Conservation (phyloP, 2,888 invertebrate genomes). For the Tinea trinotella region DNA sequence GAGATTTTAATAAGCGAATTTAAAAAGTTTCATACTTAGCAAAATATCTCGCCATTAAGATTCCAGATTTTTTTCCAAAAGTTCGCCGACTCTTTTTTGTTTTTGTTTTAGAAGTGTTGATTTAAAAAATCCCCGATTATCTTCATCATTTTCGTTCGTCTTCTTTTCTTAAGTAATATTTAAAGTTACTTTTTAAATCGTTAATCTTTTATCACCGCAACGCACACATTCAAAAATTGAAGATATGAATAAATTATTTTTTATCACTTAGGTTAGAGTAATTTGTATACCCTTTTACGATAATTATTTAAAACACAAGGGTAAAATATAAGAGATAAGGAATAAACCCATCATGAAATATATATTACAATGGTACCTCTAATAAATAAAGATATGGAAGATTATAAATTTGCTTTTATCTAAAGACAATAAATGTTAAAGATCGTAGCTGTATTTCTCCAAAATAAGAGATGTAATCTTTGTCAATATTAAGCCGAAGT, state of each 20-base stretch:
- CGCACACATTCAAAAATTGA: no score
- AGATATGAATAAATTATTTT: not conserved
- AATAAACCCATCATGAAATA: not conserved
- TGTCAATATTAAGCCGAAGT: no score
- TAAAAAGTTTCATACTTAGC: conserved; percentile 20
- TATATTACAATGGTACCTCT: not conserved
- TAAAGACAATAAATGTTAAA: no score
- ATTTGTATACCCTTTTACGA: not conserved
- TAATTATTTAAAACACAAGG: conserved; percentile 6
- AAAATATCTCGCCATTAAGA: conserved; percentile 20
- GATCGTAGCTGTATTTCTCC: no score
- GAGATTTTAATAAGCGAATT: conserved; percentile 21
- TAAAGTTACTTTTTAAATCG: not conserved
- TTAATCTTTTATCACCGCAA: not conserved
- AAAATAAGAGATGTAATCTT: no score
- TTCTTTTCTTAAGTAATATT: not conserved
- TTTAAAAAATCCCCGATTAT: conserved; percentile 1
- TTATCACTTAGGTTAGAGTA: not conserved
- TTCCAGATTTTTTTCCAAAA: conserved; percentile 4
- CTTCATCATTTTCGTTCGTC: not conserved
- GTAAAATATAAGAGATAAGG: not conserved
- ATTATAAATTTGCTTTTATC: no score
- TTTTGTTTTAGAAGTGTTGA: conserved; percentile 13
- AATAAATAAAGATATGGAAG: not conserved
- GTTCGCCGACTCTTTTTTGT: not conserved